Base-by-base conservation (phyloP, 2,797 vertebrate genomes). In the Coilia nasus region DNA sequence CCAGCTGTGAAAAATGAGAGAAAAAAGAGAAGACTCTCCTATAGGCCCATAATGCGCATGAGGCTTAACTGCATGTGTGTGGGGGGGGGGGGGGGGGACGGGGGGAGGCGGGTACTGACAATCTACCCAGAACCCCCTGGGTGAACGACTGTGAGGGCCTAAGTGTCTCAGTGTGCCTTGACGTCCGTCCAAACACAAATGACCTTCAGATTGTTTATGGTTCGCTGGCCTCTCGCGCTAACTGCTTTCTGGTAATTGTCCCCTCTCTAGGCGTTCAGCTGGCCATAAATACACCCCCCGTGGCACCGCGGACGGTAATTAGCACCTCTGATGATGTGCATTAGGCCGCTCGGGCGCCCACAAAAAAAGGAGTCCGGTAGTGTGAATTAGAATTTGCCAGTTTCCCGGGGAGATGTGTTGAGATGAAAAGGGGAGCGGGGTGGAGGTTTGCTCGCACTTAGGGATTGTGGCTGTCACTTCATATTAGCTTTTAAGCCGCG, bases 1-100 rank as follows among this genome's bases (percentile, higher is more conserved):
- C 17, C 2, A 35, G 35, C 86, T 83, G 82, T 50, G 47, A 91
- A 87, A 88, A 82, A 88, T 75, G 82, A 57, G 82, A 84, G 83
- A 60, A 67, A 56, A 86, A 60, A 11, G 54, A 89, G 50, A 54
- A 14, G 9, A 57, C 25, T 67, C 81, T 85, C 75, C 75, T n/a
- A 83, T 31, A 83, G 67, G 78, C 57, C 86, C 83, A 82, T 85
- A 81, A 44, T 80, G 9, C 84, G 28, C 75, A 86, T 71, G 54
- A 56, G 83, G 56, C 81, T 84, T 80, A 54, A 89, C 82, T 54
- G 46, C 46, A 10, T 47, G 46, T 47, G 46, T 54, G 50, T 54
- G 50, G 50, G 14, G 14, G 2, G 14, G 50, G 50, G 50, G 35
- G 35, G 35, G 35, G 35, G 35, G 5, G n/a, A n/a, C 88, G 54